Conservation (phyloP, 2,888 invertebrate species). For the Glyphotaelius pellucidus region DNA sequence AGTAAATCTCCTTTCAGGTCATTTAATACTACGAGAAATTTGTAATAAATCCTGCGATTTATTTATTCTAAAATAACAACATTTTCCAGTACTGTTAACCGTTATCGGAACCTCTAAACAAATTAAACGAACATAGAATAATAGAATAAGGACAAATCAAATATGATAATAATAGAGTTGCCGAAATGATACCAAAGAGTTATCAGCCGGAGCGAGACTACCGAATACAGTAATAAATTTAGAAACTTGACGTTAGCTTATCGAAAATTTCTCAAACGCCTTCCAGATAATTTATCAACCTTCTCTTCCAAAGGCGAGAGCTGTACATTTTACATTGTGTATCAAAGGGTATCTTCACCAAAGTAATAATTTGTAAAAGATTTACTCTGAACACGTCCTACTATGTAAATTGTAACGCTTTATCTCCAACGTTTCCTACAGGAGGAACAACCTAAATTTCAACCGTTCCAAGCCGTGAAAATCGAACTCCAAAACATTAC, state of each 20-base stretch:
- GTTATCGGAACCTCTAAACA: neutral
- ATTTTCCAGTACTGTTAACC: neutral
- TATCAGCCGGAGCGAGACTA: neutral
- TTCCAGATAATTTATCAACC: neutral
- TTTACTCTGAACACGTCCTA: neutral
- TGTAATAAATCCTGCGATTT: too few species aligned
- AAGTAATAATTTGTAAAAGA: neutral
- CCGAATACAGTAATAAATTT: neutral
- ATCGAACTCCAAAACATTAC: too few species aligned
- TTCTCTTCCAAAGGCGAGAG: neutral
- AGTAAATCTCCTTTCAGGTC: neutral
- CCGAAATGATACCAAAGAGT: neutral
- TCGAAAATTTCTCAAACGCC: neutral
- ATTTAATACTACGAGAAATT: neutral
- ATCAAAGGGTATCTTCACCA: neutral
- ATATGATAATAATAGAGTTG: neutral
- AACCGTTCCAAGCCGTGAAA: too few species aligned
- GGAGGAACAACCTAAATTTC: too few species aligned
- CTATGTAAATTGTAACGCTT: neutral
- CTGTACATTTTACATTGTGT: neutral
- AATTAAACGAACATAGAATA: neutral
- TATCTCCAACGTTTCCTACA: neutral
- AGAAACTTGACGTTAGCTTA: neutral
- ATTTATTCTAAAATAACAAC: neutral
- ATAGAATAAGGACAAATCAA: neutral